These are phyloP conservation scores for Zaprionus gabonicus DNA, from an alignment of 1,140 invertebrate genomes.

Conservation along the genomic window DNA sequence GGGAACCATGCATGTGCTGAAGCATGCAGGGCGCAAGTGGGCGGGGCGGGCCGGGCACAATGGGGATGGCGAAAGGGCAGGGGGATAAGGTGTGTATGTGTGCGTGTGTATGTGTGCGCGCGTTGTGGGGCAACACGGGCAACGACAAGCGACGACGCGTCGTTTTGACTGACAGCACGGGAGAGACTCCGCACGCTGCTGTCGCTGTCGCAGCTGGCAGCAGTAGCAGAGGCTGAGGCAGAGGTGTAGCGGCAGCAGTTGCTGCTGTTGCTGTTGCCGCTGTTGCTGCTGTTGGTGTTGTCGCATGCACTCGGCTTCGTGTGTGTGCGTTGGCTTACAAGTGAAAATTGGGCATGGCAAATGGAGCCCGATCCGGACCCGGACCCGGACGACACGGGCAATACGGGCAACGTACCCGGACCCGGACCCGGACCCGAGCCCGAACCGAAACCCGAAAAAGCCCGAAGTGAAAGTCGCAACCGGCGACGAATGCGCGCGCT, in stretches of 20 bases:
- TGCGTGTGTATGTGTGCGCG: neutral
- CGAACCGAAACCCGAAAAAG: neutral
- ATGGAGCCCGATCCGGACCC: constrained; percentile 30
- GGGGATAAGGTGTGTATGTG: neutral
- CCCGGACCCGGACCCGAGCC: neutral
- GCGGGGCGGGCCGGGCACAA: neutral
- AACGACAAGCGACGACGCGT: constrained; percentile 49
- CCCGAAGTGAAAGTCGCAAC: constrained; percentile 2
- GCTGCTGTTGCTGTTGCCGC: constrained; percentile 7
- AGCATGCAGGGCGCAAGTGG: constrained; percentile 23
- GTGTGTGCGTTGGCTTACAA: constrained; percentile 11
- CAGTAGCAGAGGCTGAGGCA: neutral
- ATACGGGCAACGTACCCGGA: constrained; percentile 4
- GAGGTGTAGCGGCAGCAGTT: constrained; percentile 14
- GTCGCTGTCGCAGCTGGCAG: constrained; percentile 15
- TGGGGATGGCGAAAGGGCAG: neutral
- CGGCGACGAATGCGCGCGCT: constrained; percentile 26
- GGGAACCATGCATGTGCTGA: constrained; percentile 54
- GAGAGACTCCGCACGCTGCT: constrained; percentile 33
- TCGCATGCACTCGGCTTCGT: constrained; percentile 45
- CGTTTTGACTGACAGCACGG: constrained; percentile 48
- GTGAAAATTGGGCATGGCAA: constrained; percentile 36
- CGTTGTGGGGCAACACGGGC: constrained; percentile 1
- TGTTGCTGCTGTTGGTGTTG: neutral
- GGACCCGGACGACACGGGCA: constrained; percentile 17